Percentiles rank a stretch among this genome's conserved stretches.
Evolutionary conservation across 1,140 invertebrate genomes (phyloP).

Genomic region (Aphaenogaster ashmeadi): DNA sequence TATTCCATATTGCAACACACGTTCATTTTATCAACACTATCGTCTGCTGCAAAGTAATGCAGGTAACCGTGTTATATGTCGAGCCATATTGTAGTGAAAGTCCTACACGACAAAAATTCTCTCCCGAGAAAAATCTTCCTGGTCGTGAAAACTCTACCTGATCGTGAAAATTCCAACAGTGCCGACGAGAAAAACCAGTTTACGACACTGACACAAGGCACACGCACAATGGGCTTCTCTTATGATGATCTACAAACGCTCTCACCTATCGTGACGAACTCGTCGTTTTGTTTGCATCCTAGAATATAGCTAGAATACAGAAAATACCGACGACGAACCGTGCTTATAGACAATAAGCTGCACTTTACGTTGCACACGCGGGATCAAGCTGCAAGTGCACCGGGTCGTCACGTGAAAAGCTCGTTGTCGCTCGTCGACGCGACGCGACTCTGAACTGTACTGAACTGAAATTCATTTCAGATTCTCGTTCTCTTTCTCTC

Average conservation of each 20-base stretch:
- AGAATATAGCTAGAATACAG: not conserved
- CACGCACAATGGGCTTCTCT: not conserved
- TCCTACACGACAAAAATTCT: not conserved
- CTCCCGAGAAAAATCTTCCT: not conserved
- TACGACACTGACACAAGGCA: not conserved
- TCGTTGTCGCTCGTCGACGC: not conserved
- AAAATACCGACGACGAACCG: not conserved
- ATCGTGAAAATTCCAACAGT: not conserved
- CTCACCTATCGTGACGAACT: not conserved
- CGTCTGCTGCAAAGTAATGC: not conserved
- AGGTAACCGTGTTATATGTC: not conserved
- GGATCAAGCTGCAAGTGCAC: not conserved
- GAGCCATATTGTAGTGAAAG: not conserved
- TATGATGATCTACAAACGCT: not conserved
- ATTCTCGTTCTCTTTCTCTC: not conserved
- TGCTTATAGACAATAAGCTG: not conserved
- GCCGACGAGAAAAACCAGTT: not conserved
- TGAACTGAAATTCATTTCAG: conserved; percentile 19
- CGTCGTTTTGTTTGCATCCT: conserved; percentile 1
- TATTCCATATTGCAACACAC: not conserved
- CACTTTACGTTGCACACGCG: not conserved
- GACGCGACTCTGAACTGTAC: conserved; percentile 12
- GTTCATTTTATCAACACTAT: not conserved
- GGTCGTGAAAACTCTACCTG: not conserved
- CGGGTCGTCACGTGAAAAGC: conserved; percentile 5